These are phyloP conservation scores for Micronycteris hirsuta DNA, from an alignment of 2,113 vertebrate genomes.

Conservation along the genomic window DNA sequence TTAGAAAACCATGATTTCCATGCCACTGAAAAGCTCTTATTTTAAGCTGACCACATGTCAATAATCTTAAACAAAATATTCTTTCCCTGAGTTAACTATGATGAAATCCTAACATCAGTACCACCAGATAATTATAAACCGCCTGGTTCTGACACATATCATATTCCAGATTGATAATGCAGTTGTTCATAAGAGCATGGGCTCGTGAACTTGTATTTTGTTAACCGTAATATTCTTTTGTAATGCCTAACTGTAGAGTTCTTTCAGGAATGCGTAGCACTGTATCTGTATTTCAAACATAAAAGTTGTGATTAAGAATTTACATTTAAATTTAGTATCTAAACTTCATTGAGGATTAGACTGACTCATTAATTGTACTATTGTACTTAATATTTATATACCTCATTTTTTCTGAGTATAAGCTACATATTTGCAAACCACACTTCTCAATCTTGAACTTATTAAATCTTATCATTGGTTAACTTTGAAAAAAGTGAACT, in stretches of 20 bases:
- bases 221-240: neutral
- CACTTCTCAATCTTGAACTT: neutral
- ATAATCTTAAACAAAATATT: neutral
- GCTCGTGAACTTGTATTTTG: neutral
- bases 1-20: neutral
- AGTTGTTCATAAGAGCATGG: neutral
- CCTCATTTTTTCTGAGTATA: too few relatives aligned
- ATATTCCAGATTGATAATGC: neutral
- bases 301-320: neutral
- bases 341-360: neutral
- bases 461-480: neutral
- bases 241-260: neutral
- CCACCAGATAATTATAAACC: neutral
- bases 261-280: neutral
- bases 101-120: neutral
- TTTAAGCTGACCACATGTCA: neutral
- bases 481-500: neutral
- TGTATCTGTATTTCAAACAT: neutral
- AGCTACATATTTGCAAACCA: neutral
- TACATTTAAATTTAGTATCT: neutral
- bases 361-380: neutral
- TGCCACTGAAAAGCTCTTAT: neutral
- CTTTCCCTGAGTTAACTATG: neutral
- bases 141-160: neutral
- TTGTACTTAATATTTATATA: neutral